phyloP scores from a whole-genome alignment of 2,113 vertebrate genomes.

The Bombycilla garrulus region DNA sequence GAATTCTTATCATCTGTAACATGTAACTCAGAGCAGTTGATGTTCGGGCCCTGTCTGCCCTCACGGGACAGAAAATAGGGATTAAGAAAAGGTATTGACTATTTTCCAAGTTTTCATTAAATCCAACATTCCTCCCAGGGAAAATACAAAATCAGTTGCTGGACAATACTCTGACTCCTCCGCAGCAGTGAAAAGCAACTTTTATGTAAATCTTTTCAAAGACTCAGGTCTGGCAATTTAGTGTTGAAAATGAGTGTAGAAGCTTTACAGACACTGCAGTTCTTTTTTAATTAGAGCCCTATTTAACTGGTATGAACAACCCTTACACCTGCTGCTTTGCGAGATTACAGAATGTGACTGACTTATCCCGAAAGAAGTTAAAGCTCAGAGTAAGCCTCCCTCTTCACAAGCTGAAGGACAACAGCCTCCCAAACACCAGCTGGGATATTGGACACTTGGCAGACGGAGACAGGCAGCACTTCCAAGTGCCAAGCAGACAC shows the following conservation, averaged over 20 bases:
- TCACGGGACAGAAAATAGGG: not conserved
- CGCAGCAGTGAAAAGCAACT: not conserved
- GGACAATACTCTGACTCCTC: not conserved
- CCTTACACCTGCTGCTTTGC: slow-evolving; percentile 17
- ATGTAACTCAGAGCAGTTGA: not conserved
- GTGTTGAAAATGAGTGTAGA: not conserved
- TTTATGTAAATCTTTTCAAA: not conserved
- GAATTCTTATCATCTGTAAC: not conserved
- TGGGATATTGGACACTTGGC: slow-evolving; percentile 10
- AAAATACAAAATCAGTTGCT: not conserved
- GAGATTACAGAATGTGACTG: not conserved
- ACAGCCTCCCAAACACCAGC: not conserved
- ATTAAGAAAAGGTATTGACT: not conserved
- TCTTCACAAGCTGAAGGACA: not conserved
- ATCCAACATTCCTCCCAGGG: not conserved
- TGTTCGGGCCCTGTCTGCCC: not conserved
- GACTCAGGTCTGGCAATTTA: not conserved
- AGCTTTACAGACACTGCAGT: not conserved
- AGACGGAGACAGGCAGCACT: not conserved
- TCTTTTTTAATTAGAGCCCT: not conserved
- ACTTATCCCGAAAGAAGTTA: not conserved
- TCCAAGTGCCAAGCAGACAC: slow-evolving; percentile 39
- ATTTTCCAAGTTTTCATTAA: not conserved
- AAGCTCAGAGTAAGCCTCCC: not conserved
- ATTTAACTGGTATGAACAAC: not conserved